Conservation (phyloP, 2,113 vertebrate genomes). For the Columbina picui region DNA sequence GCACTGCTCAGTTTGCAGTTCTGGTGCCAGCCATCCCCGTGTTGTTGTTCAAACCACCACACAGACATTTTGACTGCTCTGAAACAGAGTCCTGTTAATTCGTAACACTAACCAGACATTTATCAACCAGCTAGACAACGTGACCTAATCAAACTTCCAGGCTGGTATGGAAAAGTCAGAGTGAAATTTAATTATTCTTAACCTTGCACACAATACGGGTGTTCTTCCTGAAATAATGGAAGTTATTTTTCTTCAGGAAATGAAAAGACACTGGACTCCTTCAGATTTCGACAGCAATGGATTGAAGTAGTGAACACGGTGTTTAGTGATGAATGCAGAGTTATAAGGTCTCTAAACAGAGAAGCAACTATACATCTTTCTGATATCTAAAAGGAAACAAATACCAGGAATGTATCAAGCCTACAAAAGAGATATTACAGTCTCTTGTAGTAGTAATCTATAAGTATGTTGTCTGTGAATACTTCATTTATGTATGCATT, state of each 20-base stretch:
- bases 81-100: not conserved
- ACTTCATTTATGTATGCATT: not conserved
- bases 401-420: not conserved
- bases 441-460: not conserved
- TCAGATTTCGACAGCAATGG: not conserved
- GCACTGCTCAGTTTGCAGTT: not conserved
- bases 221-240: constrained; percentile 27
- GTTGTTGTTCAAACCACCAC: not conserved
- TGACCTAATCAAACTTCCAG: not conserved
- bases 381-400: not conserved
- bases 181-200: constrained; percentile 46
- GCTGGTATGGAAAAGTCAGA: not conserved
- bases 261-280: not conserved
- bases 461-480: not conserved
- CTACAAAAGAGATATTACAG: not conserved
- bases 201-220: not conserved
- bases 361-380: constrained; percentile 26
- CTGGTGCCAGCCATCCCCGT: not conserved
- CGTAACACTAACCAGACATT: not conserved
- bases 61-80: not conserved
- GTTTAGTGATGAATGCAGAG: not conserved
- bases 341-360: not conserved
- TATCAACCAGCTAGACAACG: not conserved
- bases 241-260: constrained; percentile 57
- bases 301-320: constrained; percentile 16